phyloP scores from a whole-genome alignment of 2,888 invertebrate species.

The Hemithea aestivaria region DNA sequence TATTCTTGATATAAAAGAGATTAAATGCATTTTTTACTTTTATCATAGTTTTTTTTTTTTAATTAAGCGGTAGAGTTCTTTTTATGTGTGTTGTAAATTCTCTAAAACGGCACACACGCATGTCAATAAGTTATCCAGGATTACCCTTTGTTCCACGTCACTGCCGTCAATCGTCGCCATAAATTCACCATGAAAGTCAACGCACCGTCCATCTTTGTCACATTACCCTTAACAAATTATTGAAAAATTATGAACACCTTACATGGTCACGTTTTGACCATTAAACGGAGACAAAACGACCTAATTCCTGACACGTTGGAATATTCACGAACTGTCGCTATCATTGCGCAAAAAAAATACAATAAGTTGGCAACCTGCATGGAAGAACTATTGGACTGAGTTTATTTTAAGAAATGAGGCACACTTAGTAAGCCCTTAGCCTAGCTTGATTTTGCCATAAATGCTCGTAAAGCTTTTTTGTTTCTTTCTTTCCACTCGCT shows the following conservation, averaged over 20 bases:
- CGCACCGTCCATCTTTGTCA: constrained; percentile 63
- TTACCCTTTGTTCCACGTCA: constrained; percentile 26
- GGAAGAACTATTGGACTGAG: no score
- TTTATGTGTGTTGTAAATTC: no score
- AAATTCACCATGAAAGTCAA: constrained; percentile 59
- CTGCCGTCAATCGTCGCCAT: constrained; percentile 36
- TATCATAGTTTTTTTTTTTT: no score
- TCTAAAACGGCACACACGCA: constrained; percentile 6
- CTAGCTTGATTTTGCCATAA: no score
- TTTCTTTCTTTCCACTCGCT: no score
- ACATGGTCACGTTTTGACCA: constrained; percentile 73
- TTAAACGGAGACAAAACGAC: constrained; percentile 74
- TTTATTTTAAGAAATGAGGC: no score
- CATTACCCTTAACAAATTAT: constrained; percentile 64
- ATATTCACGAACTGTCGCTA: constrained; percentile 71
- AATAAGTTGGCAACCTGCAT: constrained; percentile 29
- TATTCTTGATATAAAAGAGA: no score
- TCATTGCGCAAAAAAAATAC: constrained; percentile 73
- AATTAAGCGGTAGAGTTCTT: no score
- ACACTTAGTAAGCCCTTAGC: no score
- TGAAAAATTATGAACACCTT: constrained; percentile 64
- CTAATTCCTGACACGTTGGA: constrained; percentile 71
- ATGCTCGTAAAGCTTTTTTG: no score
- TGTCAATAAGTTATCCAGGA: constrained; percentile 37
- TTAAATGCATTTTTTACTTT: no score